Evolutionary conservation across 2,888 invertebrate genomes (phyloP).

Genomic region (Gastrophysa polygoni): DNA sequence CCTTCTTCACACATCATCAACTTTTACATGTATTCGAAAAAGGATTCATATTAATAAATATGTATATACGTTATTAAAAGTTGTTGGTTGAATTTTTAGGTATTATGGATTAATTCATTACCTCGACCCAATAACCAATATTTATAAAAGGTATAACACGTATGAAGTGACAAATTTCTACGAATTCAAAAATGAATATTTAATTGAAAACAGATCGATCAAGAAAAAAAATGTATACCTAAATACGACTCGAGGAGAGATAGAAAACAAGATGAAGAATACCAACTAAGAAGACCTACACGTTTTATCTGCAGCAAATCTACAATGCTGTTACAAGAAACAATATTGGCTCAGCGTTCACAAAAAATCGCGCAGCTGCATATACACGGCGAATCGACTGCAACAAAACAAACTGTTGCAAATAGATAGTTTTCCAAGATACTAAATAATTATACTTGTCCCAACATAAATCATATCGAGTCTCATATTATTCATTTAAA

Average conservation of each 20-base stretch:
- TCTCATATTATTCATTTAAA: conserved; percentile 38
- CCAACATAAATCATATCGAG: conserved; percentile 25
- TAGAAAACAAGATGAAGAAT: background rate
- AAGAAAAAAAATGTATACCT: too few species aligned
- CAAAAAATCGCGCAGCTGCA: background rate
- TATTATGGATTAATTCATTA: too few species aligned
- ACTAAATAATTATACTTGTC: conserved; percentile 25
- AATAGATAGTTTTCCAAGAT: conserved; percentile 12
- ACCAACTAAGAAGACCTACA: background rate
- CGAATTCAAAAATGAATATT: too few species aligned
- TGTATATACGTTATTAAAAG: too few species aligned
- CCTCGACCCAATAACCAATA: too few species aligned
- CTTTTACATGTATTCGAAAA: too few species aligned
- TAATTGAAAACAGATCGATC: too few species aligned
- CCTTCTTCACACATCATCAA: too few species aligned
- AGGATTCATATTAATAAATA: too few species aligned
- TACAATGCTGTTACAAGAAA: background rate
- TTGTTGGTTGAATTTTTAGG: too few species aligned
- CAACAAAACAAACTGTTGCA: conserved; percentile 8
- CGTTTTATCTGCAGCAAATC: background rate
- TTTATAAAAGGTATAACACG: too few species aligned
- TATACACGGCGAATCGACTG: background rate
- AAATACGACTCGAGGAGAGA: background rate
- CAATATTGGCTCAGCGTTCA: background rate
- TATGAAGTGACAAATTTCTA: too few species aligned